Conservation (phyloP, 35 echinoderm and acorn worm species). For the Anneissia japonica region DNA sequence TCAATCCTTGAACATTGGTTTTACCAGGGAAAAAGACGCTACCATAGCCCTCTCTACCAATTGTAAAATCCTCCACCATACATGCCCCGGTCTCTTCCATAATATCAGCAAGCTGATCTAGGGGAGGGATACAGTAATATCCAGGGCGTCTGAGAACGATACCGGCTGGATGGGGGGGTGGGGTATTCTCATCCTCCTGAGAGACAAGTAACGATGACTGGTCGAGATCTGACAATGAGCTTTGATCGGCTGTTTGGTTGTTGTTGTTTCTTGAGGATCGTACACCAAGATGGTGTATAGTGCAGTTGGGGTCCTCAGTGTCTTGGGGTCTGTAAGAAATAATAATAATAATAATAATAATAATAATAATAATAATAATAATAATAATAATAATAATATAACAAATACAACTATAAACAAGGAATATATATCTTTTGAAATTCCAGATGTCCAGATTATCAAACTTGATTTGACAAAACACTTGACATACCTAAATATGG, state of each 20-base stretch:
- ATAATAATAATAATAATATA: no score
- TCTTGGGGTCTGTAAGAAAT: conserved; percentile 32
- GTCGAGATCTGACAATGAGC: conserved; percentile 40
- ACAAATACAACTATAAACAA: no score
- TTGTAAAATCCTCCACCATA: conserved; percentile 68
- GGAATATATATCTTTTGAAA: no score
- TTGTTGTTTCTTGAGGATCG: conserved; percentile 10
- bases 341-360: not conserved
- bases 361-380: not conserved
- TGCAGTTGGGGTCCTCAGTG: conserved; percentile 80
- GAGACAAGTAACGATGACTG: conserved; percentile 33
- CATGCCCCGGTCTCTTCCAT: conserved; percentile 46
- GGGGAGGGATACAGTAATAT: conserved; percentile 71
- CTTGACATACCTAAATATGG: no score
- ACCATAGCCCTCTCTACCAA: conserved; percentile 72
- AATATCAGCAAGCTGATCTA: conserved; percentile 61
- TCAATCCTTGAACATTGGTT: conserved; percentile 59
- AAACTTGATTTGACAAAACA: no score
- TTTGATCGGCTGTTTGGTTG: not conserved
- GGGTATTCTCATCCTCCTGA: conserved; percentile 35
- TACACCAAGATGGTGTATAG: conserved; percentile 49
- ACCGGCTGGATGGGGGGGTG: conserved; percentile 71
- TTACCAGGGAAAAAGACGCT: conserved; percentile 91
- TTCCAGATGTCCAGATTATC: no score
- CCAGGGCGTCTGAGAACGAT: conserved; percentile 51